Evolutionary conservation across 2,888 invertebrate species (phyloP), one percentile per base, ranked within the genome.

Genomic region (Cephalotes varians): DNA sequence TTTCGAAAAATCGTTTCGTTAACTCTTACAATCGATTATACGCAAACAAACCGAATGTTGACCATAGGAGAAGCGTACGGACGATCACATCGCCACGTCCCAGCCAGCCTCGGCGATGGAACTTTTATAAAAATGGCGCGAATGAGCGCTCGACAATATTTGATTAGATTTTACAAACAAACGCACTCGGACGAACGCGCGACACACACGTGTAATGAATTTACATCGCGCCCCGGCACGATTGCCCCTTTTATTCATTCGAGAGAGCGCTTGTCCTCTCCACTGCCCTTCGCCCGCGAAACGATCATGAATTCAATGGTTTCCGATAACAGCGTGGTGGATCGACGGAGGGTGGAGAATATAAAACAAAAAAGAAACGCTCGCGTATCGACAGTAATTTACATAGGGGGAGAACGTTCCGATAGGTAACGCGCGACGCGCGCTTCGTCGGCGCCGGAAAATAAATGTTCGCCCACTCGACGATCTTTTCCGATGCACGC

Each of bases 111-210:
- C 25, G 44, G 40, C 76, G 40, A 51, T n/a, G 21, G 31, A 56
- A 56, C 44, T 79, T 79, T 79, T 54, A 71, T 56, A 69, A 79
- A 79, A 79, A 71, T 44, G 77, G 77, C 77, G 77, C 77, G 77
- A 79, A 79, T 79, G 69, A 79, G 71, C 56, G 54, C 44, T 40
- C 56, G 71, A 71, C 77, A 79, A 79, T 79, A 79, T 79, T 79
- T 79, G 77, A 79, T 79, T 79, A 79, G 77, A 79, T 71, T 79
- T 69, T 79, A 51, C 77, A 79, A 79, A 79, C 77, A 77, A 77
- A 76, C 76, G 69, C 69, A 69, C 56, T 44, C 56, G 71, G 69
- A 79, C 77, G 56, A 71, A 67, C 44, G 67, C 37, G 9, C 76
- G 76, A 56, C 69, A 37, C 71, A 79, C 77, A 79, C 56, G 71